phyloP scores from a whole-genome alignment of 2,797 vertebrate species.

The Hirundo rustica region DNA sequence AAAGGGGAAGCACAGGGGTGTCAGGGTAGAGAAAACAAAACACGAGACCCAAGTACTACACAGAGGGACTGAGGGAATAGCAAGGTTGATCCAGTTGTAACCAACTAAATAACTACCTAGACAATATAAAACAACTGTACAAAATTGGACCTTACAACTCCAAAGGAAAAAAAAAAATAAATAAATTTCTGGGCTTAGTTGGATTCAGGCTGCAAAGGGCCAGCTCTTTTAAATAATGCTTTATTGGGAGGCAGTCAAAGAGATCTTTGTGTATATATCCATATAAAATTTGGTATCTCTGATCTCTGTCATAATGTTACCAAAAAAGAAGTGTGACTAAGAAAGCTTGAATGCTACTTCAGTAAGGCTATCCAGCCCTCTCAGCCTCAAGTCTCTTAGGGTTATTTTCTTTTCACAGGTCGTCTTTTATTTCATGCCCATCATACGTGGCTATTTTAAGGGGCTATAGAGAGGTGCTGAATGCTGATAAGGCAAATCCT shows the following conservation, averaged over 20 bases:
- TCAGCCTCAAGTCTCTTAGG: neutral
- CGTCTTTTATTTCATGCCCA: conserved; percentile 41
- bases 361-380: neutral
- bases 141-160: neutral
- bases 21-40: neutral
- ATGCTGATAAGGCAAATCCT: conserved; percentile 67
- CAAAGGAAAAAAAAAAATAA: neutral
- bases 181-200: neutral
- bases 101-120: neutral
- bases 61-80: neutral
- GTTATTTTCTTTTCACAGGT: conserved; percentile 55
- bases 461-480: conserved; percentile 51
- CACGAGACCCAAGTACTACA: neutral
- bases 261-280: conserved; percentile 1
- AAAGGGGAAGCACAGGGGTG: neutral
- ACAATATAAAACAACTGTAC: neutral
- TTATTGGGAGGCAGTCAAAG: neutral
- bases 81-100: neutral
- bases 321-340: conserved; percentile 50
- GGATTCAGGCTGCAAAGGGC: neutral
- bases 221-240: neutral
- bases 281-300: conserved; percentile 31
- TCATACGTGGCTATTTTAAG: conserved; percentile 56
- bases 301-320: conserved; percentile 16
- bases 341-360: conserved; percentile 31